Conservation (phyloP, 35 echinoderm and acorn worm genomes). For the Heliocidaris tuberculata region DNA sequence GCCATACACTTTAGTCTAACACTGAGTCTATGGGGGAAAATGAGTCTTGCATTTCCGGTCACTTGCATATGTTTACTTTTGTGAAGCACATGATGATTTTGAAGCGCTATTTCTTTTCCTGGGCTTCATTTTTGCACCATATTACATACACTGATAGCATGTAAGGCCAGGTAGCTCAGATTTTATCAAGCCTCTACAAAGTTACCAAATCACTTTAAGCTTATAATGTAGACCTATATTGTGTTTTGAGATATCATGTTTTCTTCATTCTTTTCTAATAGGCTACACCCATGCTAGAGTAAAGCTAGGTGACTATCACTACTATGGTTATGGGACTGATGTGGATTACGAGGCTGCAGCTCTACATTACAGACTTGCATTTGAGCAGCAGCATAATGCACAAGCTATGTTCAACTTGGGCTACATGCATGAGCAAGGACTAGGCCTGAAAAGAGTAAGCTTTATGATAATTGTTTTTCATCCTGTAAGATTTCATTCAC, state of each 20-base stretch:
- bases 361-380: slow-evolving; percentile 90
- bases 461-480: background rate
- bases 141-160: too few relatives aligned
- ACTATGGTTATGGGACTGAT: slow-evolving; percentile 96
- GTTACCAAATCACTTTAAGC: too few relatives aligned
- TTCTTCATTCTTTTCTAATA: slow-evolving; percentile 41
- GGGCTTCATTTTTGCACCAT: too few relatives aligned
- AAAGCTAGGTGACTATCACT: slow-evolving; percentile 98
- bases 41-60: too few relatives aligned
- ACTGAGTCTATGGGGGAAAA: too few relatives aligned
- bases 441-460: slow-evolving; percentile 96
- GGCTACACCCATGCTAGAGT: slow-evolving; percentile 98
- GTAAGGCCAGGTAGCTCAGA: too few relatives aligned
- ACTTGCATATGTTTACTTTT: too few relatives aligned
- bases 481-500: background rate
- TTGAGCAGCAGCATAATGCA: slow-evolving; percentile 94
- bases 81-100: too few relatives aligned
- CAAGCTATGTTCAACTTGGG: slow-evolving; percentile 99
- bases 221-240: too few relatives aligned
- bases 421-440: slow-evolving; percentile 97
- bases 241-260: background rate
- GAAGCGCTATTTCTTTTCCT: too few relatives aligned
- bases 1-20: too few relatives aligned
- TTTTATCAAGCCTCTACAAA: too few relatives aligned
- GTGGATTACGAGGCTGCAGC: slow-evolving; percentile 97